phyloP scores from a whole-genome alignment of 2,888 invertebrate genomes.

The Invenusta paracnida region DNA sequence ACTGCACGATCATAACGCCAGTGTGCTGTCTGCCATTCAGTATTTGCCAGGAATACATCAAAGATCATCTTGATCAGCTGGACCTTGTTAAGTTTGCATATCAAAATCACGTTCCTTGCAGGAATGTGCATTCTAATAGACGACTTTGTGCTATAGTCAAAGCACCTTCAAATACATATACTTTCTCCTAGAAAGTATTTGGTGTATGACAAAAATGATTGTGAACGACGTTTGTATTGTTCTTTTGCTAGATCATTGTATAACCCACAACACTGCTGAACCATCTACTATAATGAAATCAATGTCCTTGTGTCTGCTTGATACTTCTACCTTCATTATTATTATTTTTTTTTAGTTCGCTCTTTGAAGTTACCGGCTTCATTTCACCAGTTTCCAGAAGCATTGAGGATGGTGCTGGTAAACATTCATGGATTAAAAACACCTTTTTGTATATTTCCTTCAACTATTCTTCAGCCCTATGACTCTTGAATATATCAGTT shows the following conservation, averaged over 20 bases:
- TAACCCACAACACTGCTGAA: too few relatives aligned
- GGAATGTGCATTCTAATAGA: neutral
- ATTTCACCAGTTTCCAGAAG: neutral
- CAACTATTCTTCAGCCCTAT: neutral
- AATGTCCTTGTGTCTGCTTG: neutral
- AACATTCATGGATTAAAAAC: neutral
- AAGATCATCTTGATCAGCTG: too few relatives aligned
- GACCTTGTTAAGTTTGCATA: neutral
- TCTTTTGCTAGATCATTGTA: neutral
- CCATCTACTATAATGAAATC: too few relatives aligned
- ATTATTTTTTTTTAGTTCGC: neutral
- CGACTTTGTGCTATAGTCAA: neutral
- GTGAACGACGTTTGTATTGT: neutral
- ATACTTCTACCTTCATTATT: neutral
- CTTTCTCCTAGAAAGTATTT: too few relatives aligned
- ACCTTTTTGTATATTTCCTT: neutral
- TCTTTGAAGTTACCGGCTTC: neutral
- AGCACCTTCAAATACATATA: neutral
- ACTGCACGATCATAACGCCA: neutral
- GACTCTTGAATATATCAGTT: neutral
- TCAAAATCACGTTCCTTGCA: neutral
- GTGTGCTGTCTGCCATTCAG: too few relatives aligned
- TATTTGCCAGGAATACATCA: too few relatives aligned
- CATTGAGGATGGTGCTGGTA: neutral
- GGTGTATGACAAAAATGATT: neutral